A percentile compares a stretch with the other conserved stretches of the same genome.
phyloP scores from a whole-genome alignment of 53 echinoderm and acorn worm species.

The Glandiceps talaboti region DNA sequence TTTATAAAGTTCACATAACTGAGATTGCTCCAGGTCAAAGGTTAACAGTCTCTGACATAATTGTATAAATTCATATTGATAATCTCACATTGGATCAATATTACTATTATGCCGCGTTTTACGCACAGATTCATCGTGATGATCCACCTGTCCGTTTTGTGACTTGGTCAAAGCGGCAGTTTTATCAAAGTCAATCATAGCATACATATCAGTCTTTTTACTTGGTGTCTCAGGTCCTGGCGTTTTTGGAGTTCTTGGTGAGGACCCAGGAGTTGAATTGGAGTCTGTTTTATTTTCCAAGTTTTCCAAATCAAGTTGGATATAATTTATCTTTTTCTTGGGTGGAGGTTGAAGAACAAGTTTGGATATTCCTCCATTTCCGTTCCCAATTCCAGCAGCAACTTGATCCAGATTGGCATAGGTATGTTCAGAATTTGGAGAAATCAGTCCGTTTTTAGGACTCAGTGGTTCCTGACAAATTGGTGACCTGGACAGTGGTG shows the following conservation, averaged over 20 bases:
- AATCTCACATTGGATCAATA: not conserved
- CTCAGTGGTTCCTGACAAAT: not conserved
- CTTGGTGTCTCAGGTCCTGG: constrained; percentile 22
- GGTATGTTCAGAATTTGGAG: constrained; percentile 35
- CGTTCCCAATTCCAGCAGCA: constrained; percentile 32
- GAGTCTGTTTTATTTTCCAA: constrained; percentile 38
- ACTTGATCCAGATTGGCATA: constrained; percentile 64
- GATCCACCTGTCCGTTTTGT: constrained; percentile 50
- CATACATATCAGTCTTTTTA: constrained; percentile 60
- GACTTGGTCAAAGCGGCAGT: constrained; percentile 78
- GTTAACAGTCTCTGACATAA: no score
- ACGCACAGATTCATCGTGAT: constrained; percentile 44
- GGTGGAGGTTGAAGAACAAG: constrained; percentile 73
- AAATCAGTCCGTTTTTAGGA: not conserved
- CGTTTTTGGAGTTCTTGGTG: constrained; percentile 67
- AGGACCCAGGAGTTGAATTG: constrained; percentile 42
- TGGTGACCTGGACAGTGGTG: not conserved
- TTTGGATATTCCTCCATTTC: constrained; percentile 7
- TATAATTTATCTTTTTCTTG: constrained; percentile 81
- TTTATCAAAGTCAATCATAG: constrained; percentile 81
- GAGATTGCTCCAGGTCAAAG: no score
- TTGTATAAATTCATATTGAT: no score
- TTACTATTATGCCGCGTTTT: constrained; percentile 54
- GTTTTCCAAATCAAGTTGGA: constrained; percentile 70
- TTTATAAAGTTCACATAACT: no score